Percentiles rank a stretch among this genome's conserved stretches.
phyloP scores from a whole-genome alignment of 2,888 invertebrate genomes.

The Galerucella pusilla region DNA sequence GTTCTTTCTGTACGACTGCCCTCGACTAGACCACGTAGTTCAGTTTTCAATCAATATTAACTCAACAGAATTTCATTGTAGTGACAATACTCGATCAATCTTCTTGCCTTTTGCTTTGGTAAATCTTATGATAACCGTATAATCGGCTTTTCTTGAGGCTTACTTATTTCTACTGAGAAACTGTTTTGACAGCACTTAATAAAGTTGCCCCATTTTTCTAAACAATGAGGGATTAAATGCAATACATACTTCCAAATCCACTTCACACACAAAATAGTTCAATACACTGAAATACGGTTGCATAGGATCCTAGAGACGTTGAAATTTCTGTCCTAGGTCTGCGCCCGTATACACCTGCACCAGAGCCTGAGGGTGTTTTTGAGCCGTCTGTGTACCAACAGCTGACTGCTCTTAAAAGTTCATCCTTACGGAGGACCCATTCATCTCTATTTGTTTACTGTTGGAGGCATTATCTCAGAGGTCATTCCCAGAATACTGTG shows the following conservation, averaged over 20 bases:
- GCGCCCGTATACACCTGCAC: no score
- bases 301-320: no score
- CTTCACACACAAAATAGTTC: neutral
- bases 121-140: conserved; percentile 34
- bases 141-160: conserved; percentile 29
- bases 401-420: no score
- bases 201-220: conserved; percentile 23
- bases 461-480: no score
- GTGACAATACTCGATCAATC: conserved; percentile 35
- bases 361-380: no score
- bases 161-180: conserved; percentile 28
- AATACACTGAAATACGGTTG: neutral
- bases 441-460: no score
- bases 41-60: conserved; percentile 35
- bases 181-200: conserved; percentile 32
- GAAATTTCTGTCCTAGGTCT: no score
- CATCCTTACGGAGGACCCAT: no score
- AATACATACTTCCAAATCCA: neutral
- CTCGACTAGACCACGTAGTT: conserved; percentile 25
- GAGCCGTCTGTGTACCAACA: no score
- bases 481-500: no score
- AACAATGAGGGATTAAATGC: conserved; percentile 5
- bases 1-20: conserved; percentile 20
- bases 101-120: conserved; percentile 30
- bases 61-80: conserved; percentile 30